Evolutionary conservation across 2,888 invertebrate genomes (phyloP), one percentile per base, ranked within the genome.

Genomic region (Alitta virens): DNA sequence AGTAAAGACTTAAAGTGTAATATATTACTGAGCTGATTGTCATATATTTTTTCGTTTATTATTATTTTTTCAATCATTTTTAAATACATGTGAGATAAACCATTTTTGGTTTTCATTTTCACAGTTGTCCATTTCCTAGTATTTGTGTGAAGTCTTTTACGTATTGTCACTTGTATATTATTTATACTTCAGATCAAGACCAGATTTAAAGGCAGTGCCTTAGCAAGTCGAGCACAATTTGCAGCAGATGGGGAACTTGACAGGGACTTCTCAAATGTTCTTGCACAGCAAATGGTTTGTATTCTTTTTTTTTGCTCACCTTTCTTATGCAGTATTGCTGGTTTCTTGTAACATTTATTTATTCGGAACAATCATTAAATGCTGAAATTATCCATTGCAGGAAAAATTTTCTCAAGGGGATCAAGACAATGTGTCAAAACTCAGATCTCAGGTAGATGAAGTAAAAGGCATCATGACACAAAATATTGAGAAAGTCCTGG

Each of bases 401-500:
- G 64, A 64, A 46, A 40, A 24, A 25, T 64, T 52, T 33, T 64
- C 64, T 2, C 12, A 38, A 14, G 49, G 51, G 2, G 63, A 23
- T 1, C 55, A 56, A 0, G 66, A 66, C 54, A 49, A 64, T 40
- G 42, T 70, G 24, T 53, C 63, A 5, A 50, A 26, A 38, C 59
- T 70, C 18, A 63, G 67, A 62, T 26, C 62, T 14, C 81, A 81
- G 64, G 81, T 81, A 7, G 75, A 82, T 42, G 81, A 82, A 56
- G 81, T 82, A 18, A 79, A 78, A 62, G 80, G 74, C 23, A 77
- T 82, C 2, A 81, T 82, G 81, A 78, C 77, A 27, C 75, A 80
- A 68, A 82, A 82, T 65, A 81, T 82, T 40, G 79, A 81, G 60
- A 74, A 75, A 27, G 80, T 82, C 0, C 67, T 82, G 57, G 73